Percentiles rank a stretch among this genome's conserved stretches.
Conservation (phyloP, 2,888 invertebrate genomes). For the Microplitis deprimator region DNA sequence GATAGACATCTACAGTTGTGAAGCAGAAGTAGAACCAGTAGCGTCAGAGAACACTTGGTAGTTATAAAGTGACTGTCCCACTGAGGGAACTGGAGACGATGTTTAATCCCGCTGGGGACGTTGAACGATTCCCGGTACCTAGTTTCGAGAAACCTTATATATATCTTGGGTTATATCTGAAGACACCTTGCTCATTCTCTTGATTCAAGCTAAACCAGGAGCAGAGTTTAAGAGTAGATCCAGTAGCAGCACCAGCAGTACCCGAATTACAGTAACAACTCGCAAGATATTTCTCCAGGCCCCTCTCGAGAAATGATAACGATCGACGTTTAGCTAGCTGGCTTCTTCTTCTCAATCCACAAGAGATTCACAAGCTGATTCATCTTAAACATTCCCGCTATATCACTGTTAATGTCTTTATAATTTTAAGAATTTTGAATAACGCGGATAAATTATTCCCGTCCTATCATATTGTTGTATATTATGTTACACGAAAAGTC, state of each 20-base stretch:
- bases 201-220: neutral
- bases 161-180: slow-evolving; percentile 6
- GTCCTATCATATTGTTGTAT: neutral
- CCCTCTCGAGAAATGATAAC: slow-evolving; percentile 34
- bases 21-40: neutral
- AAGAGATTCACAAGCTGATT: slow-evolving; percentile 24
- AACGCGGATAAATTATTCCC: neutral
- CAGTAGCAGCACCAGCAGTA: neutral
- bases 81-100: slow-evolving; percentile 34
- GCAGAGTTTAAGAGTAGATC: neutral
- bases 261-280: slow-evolving; percentile 24
- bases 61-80: slow-evolving; percentile 37
- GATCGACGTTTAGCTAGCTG: slow-evolving; percentile 38
- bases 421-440: neutral
- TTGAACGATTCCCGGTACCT: slow-evolving; percentile 35
- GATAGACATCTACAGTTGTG: slow-evolving; percentile 9
- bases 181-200: neutral
- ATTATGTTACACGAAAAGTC: too few species aligned
- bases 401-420: slow-evolving; percentile 27
- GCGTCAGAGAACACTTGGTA: slow-evolving; percentile 19
- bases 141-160: slow-evolving; percentile 12
- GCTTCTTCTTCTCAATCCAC: slow-evolving; percentile 20
- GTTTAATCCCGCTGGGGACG: slow-evolving; percentile 38
- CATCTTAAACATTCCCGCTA: slow-evolving; percentile 4
- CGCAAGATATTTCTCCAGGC: slow-evolving; percentile 35